Base-by-base conservation (phyloP, 2,797 vertebrate genomes). In the Thaleichthys pacificus region DNA sequence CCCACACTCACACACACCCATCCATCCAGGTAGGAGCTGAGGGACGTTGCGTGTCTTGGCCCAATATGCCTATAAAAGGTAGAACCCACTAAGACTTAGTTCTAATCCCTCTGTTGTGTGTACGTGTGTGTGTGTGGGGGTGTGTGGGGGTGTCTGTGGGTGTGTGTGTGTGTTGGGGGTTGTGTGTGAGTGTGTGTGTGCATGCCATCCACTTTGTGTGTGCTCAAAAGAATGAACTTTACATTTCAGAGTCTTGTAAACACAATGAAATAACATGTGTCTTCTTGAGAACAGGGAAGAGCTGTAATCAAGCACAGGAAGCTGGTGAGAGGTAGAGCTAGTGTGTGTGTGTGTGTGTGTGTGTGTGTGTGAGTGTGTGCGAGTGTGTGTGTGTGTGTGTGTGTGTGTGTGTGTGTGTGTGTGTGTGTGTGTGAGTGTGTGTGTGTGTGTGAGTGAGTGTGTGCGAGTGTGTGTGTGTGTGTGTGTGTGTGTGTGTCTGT, bases 11-110 rank as follows among this genome's bases (percentile, higher is more conserved):
- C 30, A 32, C 30, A 30, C 30, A 30, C 30, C 30, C 30, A 32
- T 32, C 30, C 19, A 9, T 5, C 19, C 38, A 19, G 51, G n/a
- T 65, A 75, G 57, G 68, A 11, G 64, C 71, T 35, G 54, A 74
- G 60, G 4, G 47, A 32, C 4, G 30, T 49, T 49, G 47, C 47
- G 15, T 49, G 47, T 49, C 9, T 11, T 49, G 47, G 47, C 1
- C 47, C 47, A 11, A 49, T 49, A 49, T 11, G 47, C 3, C 47
- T 49, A 49, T 49, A 49, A 49, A 49, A 49, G 47, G 47, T 15
- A 49, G 9, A 49, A 3, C 2, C 47, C 47, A 49, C 47, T 11
- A 15, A 49, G 6, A 32, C 30, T 32, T 32, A 32, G 30, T 6
- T 1, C 47, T 49, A 49, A 49, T 49, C 47, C 47, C 47, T 49